Evolutionary conservation across 2,113 vertebrate genomes (phyloP).

Genomic region (Apteryx owenii): DNA sequence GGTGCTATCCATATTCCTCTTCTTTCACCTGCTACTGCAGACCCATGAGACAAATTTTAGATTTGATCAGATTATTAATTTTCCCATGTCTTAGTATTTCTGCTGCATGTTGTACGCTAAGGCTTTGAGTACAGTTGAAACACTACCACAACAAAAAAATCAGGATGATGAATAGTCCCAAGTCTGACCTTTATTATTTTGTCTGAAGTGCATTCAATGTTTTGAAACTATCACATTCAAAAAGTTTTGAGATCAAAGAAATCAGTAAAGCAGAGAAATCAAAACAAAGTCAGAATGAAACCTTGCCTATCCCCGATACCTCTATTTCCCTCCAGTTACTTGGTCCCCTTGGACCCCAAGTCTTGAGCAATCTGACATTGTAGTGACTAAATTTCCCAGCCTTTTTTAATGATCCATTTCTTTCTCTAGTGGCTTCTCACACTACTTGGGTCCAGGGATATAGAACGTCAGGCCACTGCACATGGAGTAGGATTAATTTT

Average conservation of each 20-base stretch:
- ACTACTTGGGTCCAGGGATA: not conserved
- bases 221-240: not conserved
- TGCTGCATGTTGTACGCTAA: not conserved
- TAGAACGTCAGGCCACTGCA: not conserved
- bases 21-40: not conserved
- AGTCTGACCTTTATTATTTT: not conserved
- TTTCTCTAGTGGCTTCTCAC: not conserved
- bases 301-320: rapidly evolving
- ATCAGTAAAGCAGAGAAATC: not conserved
- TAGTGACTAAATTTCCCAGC: not conserved
- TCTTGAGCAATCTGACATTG: not conserved
- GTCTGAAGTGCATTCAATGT: not conserved
- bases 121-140: not conserved
- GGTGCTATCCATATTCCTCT: not conserved
- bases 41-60: not conserved
- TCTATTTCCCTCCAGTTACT: not conserved
- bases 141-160: not conserved
- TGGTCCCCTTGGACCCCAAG: not conserved
- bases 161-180: slow-evolving; percentile 15
- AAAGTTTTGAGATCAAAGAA: slow-evolving; percentile 11
- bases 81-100: not conserved
- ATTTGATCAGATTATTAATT: slow-evolving; percentile 18
- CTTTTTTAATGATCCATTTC: not conserved
- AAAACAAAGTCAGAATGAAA: not conserved
- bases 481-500: not conserved